These are phyloP conservation scores for Choristoneura rosaceana DNA, from an alignment of 2,888 invertebrate genomes.

Conservation along the genomic window DNA sequence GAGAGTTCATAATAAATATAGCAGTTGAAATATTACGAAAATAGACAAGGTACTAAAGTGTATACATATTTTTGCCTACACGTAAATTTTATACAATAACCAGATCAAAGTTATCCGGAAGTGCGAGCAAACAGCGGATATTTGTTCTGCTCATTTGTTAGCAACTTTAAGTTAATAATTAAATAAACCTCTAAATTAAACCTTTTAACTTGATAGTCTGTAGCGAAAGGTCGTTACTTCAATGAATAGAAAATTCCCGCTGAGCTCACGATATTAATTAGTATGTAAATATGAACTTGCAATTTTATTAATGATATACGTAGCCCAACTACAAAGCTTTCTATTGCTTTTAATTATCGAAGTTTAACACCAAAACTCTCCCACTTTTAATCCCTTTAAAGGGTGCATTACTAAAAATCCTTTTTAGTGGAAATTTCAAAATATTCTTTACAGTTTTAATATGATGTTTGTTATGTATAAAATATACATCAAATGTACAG, in stretches of 20 bases:
- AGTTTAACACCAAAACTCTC: neutral
- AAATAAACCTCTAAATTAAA: constrained; percentile 12
- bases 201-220: constrained; percentile 12
- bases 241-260: neutral
- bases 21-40: too few relatives aligned
- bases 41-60: too few relatives aligned
- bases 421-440: too few relatives aligned
- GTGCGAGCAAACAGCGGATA: neutral
- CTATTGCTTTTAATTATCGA: neutral
- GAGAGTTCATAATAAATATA: too few relatives aligned
- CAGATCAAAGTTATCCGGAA: neutral
- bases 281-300: constrained; percentile 11
- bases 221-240: constrained; percentile 1
- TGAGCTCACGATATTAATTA: constrained; percentile 5
- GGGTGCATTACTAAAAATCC: too few relatives aligned
- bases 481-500: too few relatives aligned
- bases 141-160: neutral
- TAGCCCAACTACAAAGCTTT: neutral
- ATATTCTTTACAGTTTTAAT: too few relatives aligned
- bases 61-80: too few relatives aligned
- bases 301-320: constrained; percentile 2
- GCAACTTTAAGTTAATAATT: neutral
- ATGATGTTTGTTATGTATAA: too few relatives aligned
- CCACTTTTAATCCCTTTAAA: too few relatives aligned
- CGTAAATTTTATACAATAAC: neutral